Evolutionary conservation across 2,888 invertebrate species (phyloP), one percentile per base, ranked within the genome.

Genomic region (Odontocerum albicorne): DNA sequence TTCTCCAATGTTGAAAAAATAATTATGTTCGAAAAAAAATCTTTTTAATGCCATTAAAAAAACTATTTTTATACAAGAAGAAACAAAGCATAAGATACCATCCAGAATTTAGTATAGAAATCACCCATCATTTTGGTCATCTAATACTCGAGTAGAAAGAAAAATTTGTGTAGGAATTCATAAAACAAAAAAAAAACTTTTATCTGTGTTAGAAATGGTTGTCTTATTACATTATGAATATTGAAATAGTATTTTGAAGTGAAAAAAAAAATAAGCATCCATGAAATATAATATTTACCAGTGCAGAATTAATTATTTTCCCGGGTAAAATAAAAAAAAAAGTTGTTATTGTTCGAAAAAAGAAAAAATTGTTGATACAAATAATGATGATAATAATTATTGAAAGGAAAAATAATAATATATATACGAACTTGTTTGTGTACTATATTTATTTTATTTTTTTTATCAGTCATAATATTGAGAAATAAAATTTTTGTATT

Each of bases 201-300:
- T 60, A 55, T 60, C 57, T 57, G 60, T 60, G 60, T 60, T 60
- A 60, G 57, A 54, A 55, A 60, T 57, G 60, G 60, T 60, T 60
- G 60, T 60, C 60, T 51, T 42, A 54, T 59, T 60, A 60, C 53
- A 58, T 50, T 50, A 50, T 54, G 52, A 49, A 49, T 47, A 51
- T 44, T 27, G 52, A 56, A 59, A 59, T 55, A 50, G 49, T 50
- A 58, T 55, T 55, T 55, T 55, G 55, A 52, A 50, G 33, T 54
- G 44, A 38, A 47, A 27, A 51, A 55, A 43, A 35, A n/a, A 22
- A 27, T 7, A 27, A 44, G 8, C 15, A 42, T 35, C 19, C 17
- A 33, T 35, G 15, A 33, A 20, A 42, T 16, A n/a, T n/a, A n/a
- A n/a, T n/a, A n/a, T n/a, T n/a, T n/a, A n/a, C n/a, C n/a, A n/a